Evolutionary conservation across 2,888 invertebrate genomes (phyloP), one percentile per base, ranked within the genome.

Genomic region (Thymelicus lineola): DNA sequence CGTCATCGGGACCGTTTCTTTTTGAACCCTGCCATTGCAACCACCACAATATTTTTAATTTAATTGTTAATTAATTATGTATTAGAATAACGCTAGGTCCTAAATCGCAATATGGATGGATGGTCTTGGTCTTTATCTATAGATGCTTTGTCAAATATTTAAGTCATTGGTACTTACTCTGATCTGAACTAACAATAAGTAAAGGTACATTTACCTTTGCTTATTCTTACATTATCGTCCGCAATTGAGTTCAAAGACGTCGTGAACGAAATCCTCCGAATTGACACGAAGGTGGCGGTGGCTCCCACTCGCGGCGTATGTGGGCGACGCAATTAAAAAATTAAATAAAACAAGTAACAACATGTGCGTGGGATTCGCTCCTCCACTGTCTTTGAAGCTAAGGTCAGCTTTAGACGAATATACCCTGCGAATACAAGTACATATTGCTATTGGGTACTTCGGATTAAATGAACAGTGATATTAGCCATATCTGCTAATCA

Each of bases 271-370:
- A 48, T 17, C 17, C 9, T 62, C 68, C 62, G 68, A 68, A 55
- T 62, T 62, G 46, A 46, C 62, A 42, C 65, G 70, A 68, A 62
- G 59, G 71, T 63, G 65, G 70, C 72, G 59, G 71, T 63, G 65
- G 70, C 72, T 64, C 72, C 72, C 71, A 71, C 66, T 68, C 62
- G 66, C 58, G 35, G 64, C 68, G 66, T 73, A 81, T 83, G 87
- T 88, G 89, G 89, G 89, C 86, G 89, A 86, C 79, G 83, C 81
- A 88, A 89, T 89, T 87, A 89, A 91, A 87, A 88, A 88, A 86
- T 83, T 80, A 82, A 80, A 88, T 85, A 85, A 88, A 90, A 85
- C 82, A 80, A 84, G 78, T 72, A 78, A 61, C 70, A 81, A 81
- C 82, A 82, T 77, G 75, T 80, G 87, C 80, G 90, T 87, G 83